A percentile compares a stretch with the other conserved stretches of the same genome.
Conservation (phyloP, 2,113 vertebrate genomes). For the Bufo gargarizans region DNA sequence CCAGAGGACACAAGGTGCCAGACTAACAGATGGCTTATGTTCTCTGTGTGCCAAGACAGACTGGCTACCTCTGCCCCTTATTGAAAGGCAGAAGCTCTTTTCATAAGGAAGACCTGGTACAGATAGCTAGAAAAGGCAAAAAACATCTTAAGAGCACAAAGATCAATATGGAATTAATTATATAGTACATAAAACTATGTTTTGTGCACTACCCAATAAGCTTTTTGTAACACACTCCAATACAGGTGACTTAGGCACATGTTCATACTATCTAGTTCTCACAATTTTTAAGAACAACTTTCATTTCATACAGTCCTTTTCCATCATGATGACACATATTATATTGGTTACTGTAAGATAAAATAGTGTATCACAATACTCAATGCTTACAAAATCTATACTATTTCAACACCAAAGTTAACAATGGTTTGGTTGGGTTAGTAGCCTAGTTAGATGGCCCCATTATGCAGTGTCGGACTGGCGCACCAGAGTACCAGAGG, state of each 20-base stretch:
- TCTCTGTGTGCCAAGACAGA: slow-evolving; percentile 27
- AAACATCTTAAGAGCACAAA: neutral
- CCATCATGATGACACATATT: neutral
- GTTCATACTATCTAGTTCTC: neutral
- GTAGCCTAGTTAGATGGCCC: no score
- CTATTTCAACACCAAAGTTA: no score
- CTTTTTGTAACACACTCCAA: neutral
- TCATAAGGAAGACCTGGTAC: neutral
- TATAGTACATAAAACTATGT: neutral
- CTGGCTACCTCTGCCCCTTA: slow-evolving; percentile 23
- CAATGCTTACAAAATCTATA: no score
- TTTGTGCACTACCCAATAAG: neutral
- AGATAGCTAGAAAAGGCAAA: neutral
- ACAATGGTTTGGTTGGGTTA: no score
- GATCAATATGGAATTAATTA: neutral
- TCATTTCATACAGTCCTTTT: no score
- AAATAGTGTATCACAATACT: neutral
- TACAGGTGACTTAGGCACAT: neutral
- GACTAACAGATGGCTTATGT: slow-evolving; percentile 51
- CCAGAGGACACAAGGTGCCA: slow-evolving; percentile 49
- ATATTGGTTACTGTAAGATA: neutral
- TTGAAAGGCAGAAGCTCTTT: slow-evolving; percentile 33
- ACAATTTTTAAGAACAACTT: no score
- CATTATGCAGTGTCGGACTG: no score
- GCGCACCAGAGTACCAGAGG: no score